These are phyloP conservation scores for Aspidoscelis tigris DNA, from an alignment of 2,113 vertebrate species.

Conservation along the genomic window DNA sequence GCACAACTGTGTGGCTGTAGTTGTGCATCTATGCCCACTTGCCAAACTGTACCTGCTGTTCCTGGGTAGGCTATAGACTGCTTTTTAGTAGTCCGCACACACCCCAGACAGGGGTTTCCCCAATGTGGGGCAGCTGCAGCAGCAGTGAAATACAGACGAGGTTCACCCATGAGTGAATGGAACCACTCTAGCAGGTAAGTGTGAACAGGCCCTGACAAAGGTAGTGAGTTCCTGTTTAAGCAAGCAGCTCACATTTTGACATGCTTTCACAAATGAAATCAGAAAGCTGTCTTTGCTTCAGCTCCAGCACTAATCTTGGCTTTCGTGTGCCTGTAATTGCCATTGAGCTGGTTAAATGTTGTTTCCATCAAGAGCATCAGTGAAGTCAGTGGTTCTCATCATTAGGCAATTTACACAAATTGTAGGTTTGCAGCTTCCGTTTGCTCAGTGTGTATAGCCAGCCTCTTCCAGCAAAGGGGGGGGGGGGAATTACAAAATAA, in stretches of 20 bases:
- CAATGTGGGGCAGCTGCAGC: too few species aligned
- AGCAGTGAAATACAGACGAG: too few species aligned
- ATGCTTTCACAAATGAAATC: background rate
- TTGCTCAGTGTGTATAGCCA: background rate
- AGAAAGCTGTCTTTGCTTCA: slow-evolving; percentile 12
- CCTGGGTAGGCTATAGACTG: too few species aligned
- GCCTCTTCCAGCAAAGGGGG: slow-evolving; percentile 14
- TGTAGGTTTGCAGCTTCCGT: slow-evolving; percentile 3
- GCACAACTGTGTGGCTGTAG: too few species aligned
- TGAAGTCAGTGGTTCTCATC: background rate
- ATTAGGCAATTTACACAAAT: background rate
- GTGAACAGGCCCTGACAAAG: background rate
- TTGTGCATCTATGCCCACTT: too few species aligned
- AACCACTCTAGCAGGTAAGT: too few species aligned
- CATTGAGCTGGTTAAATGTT: slow-evolving; percentile 33
- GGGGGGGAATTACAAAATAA: slow-evolving; percentile 9
- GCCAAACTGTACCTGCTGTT: too few species aligned
- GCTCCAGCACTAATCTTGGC: slow-evolving; percentile 32
- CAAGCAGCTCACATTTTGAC: slow-evolving; percentile 9
- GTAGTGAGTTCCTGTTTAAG: background rate
- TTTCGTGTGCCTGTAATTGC: slow-evolving; percentile 25
- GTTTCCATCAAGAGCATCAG: slow-evolving; percentile 22
- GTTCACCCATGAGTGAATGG: too few species aligned
- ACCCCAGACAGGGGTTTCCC: too few species aligned
- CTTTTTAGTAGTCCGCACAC: too few species aligned